A percentile compares a stretch with the other conserved stretches of the same genome.
Evolutionary conservation across 2,113 vertebrate species (phyloP).

Genomic region (Zosterops lateralis): DNA sequence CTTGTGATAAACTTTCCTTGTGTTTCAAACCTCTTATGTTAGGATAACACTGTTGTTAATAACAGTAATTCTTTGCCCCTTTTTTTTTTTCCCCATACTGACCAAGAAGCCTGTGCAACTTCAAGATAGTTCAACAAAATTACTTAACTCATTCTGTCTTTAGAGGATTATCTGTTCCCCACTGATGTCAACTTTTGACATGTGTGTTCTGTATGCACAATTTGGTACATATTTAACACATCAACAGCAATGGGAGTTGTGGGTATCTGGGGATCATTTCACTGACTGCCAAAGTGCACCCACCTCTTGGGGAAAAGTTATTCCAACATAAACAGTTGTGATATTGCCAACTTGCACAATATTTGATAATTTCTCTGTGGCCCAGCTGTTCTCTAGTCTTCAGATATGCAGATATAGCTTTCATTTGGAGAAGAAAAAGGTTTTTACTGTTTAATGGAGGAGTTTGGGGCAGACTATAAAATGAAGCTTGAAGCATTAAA

Average conservation of each 20-base stretch:
- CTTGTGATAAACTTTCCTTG: neutral
- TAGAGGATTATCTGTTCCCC: neutral
- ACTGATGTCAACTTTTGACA: neutral
- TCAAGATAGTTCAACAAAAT: neutral
- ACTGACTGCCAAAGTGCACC: neutral
- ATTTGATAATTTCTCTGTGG: slow-evolving; percentile 4
- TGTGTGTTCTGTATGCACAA: neutral
- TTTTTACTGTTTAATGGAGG: rapidly evolving
- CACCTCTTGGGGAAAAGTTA: neutral
- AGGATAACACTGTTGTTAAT: neutral
- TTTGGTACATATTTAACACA: neutral
- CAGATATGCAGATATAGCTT: neutral
- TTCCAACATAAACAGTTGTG: slow-evolving; percentile 12
- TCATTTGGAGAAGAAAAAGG: neutral
- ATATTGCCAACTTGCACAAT: neutral
- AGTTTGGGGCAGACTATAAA: neutral
- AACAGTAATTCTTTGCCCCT: neutral
- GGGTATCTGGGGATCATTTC: neutral
- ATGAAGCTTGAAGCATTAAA: neutral
- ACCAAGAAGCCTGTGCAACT: neutral
- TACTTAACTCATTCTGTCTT: neutral
- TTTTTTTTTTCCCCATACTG: neutral
- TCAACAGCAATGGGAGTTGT: neutral
- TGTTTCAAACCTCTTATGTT: neutral
- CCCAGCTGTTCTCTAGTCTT: neutral